Percentiles rank a stretch among this genome's conserved stretches.
These are phyloP conservation scores for Rhinogobio ventralis DNA, from an alignment of 2,797 vertebrate genomes.

Conservation along the genomic window DNA sequence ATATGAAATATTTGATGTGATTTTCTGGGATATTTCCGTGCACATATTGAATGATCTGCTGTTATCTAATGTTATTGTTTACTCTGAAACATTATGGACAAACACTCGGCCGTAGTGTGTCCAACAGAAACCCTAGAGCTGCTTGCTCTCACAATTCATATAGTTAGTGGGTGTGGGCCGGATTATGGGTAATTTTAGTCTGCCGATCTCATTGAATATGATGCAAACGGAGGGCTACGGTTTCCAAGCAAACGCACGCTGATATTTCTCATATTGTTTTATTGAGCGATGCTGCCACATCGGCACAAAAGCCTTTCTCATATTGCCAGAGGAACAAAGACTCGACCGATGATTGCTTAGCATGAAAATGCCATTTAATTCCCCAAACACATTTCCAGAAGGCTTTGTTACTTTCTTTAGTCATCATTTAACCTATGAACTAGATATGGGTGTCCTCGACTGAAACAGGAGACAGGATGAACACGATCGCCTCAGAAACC, in stretches of 20 bases:
- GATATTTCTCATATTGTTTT: neutral
- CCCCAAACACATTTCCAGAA: neutral
- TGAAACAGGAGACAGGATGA: neutral
- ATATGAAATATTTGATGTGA: neutral
- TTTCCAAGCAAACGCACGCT: slow-evolving; percentile 1
- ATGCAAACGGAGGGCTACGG: neutral
- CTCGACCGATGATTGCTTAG: neutral
- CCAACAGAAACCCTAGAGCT: neutral
- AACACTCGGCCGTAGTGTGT: neutral
- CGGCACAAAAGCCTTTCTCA: neutral
- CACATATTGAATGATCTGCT: neutral
- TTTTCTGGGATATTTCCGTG: neutral
- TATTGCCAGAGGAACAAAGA: neutral
- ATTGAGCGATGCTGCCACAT: neutral
- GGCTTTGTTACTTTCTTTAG: neutral
- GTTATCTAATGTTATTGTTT: neutral
- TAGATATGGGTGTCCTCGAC: neutral
- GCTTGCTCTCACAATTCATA: neutral
- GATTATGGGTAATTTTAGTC: neutral
- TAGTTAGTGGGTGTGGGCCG: neutral
- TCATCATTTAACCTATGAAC: neutral
- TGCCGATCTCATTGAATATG: slow-evolving; percentile 5
- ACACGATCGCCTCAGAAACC: neutral
- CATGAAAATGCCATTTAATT: neutral
- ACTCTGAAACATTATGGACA: neutral